phyloP scores from a whole-genome alignment of 2,888 invertebrate species.

The Leucoma salicis region DNA sequence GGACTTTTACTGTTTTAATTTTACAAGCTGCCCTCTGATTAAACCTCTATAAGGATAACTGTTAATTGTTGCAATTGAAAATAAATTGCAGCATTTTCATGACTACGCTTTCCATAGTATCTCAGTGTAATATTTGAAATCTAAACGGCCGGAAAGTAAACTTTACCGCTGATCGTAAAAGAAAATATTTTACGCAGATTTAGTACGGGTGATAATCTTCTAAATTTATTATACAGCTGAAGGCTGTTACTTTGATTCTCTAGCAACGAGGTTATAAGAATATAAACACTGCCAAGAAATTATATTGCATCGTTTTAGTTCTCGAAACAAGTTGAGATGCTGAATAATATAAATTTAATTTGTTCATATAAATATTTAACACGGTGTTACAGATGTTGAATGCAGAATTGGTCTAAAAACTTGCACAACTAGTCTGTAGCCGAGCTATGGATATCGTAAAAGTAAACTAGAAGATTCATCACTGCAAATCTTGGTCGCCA shows the following conservation, averaged over 20 bases:
- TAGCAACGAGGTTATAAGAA: slow-evolving; percentile 10
- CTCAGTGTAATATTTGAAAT: slow-evolving; percentile 21
- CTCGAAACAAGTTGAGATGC: too few relatives aligned
- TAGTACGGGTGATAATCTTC: slow-evolving; percentile 27
- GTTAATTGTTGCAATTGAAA: slow-evolving; percentile 44
- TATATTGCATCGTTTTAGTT: slow-evolving; percentile 17
- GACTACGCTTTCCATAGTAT: slow-evolving; percentile 24
- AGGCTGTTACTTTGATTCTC: slow-evolving; percentile 22
- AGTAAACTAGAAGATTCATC: too few relatives aligned
- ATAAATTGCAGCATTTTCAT: slow-evolving; percentile 24
- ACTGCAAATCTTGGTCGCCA: too few relatives aligned
- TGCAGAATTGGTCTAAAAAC: too few relatives aligned
- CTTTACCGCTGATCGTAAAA: slow-evolving; percentile 28
- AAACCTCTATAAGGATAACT: slow-evolving; percentile 39
- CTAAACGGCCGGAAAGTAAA: slow-evolving; percentile 22
- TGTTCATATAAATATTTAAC: too few relatives aligned
- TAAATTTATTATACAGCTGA: slow-evolving; percentile 30
- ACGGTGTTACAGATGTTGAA: too few relatives aligned
- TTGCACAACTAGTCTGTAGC: too few relatives aligned
- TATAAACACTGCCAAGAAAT: slow-evolving; percentile 20
- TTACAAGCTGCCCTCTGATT: slow-evolving; percentile 25
- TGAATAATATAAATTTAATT: too few relatives aligned
- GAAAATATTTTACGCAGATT: slow-evolving; percentile 29
- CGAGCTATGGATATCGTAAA: too few relatives aligned
- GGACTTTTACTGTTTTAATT: slow-evolving; percentile 51